Evolutionary conservation across 2,888 invertebrate genomes (phyloP).

Genomic region (Agrilus biguttatus): DNA sequence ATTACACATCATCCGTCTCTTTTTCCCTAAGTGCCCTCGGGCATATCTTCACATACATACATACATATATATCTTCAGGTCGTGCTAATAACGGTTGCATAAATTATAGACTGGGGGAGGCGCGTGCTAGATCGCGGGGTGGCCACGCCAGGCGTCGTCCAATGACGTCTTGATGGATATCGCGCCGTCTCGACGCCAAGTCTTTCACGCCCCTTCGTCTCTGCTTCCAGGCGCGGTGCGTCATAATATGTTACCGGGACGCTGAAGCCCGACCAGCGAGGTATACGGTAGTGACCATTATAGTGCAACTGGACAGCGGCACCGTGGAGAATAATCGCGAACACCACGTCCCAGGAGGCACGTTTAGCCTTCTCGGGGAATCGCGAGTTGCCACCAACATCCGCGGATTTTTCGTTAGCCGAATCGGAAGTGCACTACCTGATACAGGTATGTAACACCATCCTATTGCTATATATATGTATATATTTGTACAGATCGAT

Average conservation of each 20-base stretch:
- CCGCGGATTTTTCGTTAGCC: conserved; percentile 54
- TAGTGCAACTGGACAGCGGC: conserved; percentile 29
- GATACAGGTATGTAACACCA: conserved; percentile 50
- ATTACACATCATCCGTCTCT: too few relatives aligned
- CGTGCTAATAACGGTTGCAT: conserved; percentile 4
- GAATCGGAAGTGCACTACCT: conserved; percentile 51
- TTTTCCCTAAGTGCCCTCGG: too few relatives aligned
- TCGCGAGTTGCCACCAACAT: conserved; percentile 58
- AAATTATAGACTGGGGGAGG: conserved; percentile 9
- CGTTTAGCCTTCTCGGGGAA: conserved; percentile 50
- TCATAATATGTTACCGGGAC: conserved; percentile 5
- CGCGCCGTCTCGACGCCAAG: conserved; percentile 17
- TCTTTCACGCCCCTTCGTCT: conserved; percentile 30
- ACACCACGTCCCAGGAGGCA: conserved; percentile 28
- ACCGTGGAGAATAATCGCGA: conserved; percentile 28
- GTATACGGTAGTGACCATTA: conserved; percentile 23
- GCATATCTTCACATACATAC: too few relatives aligned
- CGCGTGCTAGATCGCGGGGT: conserved; percentile 12
- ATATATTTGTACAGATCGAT: not conserved
- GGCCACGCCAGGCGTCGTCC: conserved; percentile 14
- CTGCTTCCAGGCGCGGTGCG: conserved; percentile 21
- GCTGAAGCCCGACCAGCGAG: conserved; percentile 21
- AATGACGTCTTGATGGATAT: conserved; percentile 9
- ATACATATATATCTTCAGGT: too few relatives aligned
- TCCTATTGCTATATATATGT: not conserved